A percentile compares a stretch with the other conserved stretches of the same genome.
Evolutionary conservation across 2,888 invertebrate genomes (phyloP).

Genomic region (Ceraclea dissimilis): DNA sequence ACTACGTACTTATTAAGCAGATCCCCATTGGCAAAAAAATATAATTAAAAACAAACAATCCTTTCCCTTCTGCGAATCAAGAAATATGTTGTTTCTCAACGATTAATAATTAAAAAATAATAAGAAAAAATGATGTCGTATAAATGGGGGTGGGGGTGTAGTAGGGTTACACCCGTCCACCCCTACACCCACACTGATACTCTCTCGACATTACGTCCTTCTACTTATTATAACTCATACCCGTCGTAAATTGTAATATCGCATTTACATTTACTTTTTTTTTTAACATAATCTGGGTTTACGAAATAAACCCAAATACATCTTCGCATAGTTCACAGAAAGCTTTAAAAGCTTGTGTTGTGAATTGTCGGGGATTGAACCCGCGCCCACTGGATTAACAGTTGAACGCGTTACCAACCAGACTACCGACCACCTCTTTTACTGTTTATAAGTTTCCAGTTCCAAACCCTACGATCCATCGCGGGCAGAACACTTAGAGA

Average conservation of each 20-base stretch:
- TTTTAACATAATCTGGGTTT: too few relatives aligned
- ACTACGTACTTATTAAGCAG: too few relatives aligned
- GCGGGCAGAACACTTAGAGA: too few relatives aligned
- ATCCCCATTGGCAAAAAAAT: constrained; percentile 21
- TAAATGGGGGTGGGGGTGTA: constrained; percentile 8
- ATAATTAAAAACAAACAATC: constrained; percentile 26
- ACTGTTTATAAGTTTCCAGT: too few relatives aligned
- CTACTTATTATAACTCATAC: constrained; percentile 8
- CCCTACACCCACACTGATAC: constrained; percentile 3
- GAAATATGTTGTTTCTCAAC: constrained; percentile 26
- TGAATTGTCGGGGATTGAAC: too few relatives aligned
- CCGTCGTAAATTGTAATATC: neutral
- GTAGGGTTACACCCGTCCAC: constrained; percentile 3
- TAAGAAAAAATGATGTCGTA: constrained; percentile 27
- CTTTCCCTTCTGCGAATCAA: constrained; percentile 25
- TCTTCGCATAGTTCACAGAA: too few relatives aligned
- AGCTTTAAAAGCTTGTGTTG: too few relatives aligned
- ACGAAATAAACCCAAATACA: too few relatives aligned
- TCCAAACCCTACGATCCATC: too few relatives aligned
- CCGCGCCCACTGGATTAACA: too few relatives aligned
- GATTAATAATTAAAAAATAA: constrained; percentile 27
- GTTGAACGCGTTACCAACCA: too few relatives aligned
- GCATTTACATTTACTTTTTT: neutral
- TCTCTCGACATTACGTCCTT: neutral
- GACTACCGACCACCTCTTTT: too few relatives aligned